Percentiles rank a stretch among this genome's conserved stretches.
Evolutionary conservation across 53 echinoderm and acorn worm genomes (phyloP).

Genomic region (Stichopus horrens): DNA sequence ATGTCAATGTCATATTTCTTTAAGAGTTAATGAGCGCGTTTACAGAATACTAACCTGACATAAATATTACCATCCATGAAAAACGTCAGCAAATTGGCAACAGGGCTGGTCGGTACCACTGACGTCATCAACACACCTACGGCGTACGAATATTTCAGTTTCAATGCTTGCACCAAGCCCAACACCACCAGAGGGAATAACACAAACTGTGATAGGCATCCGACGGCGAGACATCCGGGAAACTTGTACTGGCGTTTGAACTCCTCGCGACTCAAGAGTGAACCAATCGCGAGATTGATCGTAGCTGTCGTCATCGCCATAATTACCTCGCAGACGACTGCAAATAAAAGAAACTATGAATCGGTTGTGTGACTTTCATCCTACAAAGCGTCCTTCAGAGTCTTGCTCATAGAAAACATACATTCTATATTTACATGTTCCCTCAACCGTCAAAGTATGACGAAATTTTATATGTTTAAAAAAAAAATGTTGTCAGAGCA

Average conservation of each 20-base stretch:
- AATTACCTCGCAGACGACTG: constrained; percentile 34
- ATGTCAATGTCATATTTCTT: background rate
- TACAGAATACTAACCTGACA: constrained; percentile 30
- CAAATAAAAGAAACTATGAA: background rate
- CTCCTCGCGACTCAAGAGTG: constrained; percentile 45
- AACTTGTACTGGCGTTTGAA: constrained; percentile 46
- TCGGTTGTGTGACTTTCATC: too few relatives aligned
- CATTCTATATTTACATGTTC: too few relatives aligned
- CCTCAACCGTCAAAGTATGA: too few relatives aligned
- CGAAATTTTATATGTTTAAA: too few relatives aligned
- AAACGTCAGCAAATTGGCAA: constrained; percentile 54
- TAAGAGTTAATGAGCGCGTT: background rate
- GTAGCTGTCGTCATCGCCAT: constrained; percentile 54
- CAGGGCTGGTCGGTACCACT: constrained; percentile 53
- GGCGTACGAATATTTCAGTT: constrained; percentile 39
- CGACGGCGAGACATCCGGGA: constrained; percentile 46
- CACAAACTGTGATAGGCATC: constrained; percentile 47
- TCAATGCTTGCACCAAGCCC: constrained; percentile 24
- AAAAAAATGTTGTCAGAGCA: too few relatives aligned
- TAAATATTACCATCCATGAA: constrained; percentile 60
- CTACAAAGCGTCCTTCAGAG: too few relatives aligned
- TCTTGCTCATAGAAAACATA: too few relatives aligned
- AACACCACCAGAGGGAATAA: constrained; percentile 48
- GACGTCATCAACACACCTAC: constrained; percentile 56
- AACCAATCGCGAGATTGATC: constrained; percentile 59